A percentile compares a stretch with the other conserved stretches of the same genome.
Conservation (phyloP, 2,113 vertebrate genomes). For the Synchiropus splendidus region DNA sequence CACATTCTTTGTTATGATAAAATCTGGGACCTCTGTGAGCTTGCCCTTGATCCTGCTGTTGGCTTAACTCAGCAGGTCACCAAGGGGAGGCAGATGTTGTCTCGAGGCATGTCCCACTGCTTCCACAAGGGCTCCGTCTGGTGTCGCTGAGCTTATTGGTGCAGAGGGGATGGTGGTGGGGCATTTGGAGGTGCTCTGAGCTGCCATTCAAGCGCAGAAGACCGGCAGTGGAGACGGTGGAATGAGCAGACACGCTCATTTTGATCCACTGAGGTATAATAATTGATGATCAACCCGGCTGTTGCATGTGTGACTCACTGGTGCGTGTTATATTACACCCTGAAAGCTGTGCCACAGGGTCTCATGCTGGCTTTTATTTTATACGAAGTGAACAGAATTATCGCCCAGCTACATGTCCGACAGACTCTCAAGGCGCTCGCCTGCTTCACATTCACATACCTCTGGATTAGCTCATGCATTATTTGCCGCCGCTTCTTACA, state of each 20-base stretch:
- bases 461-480: too few species aligned
- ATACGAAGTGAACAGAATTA: constrained; percentile 25
- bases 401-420: constrained; percentile 2
- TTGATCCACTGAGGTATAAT: constrained; percentile 73
- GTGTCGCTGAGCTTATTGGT: constrained; percentile 62
- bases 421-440: too few species aligned
- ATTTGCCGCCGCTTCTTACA: too few species aligned
- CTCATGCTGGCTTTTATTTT: constrained; percentile 35
- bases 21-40: constrained; percentile 37
- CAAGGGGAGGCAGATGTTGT: constrained; percentile 68
- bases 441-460: too few species aligned
- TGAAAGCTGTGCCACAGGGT: constrained; percentile 42
- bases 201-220: constrained; percentile 33
- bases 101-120: constrained; percentile 59
- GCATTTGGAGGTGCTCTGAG: constrained; percentile 30
- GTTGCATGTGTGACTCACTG: constrained; percentile 64
- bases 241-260: constrained; percentile 60
- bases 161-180: constrained; percentile 36
- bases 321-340: constrained; percentile 48
- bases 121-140: constrained; percentile 37
- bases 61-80: constrained; percentile 60
- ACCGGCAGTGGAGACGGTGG: constrained; percentile 25
- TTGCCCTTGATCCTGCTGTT: constrained; percentile 60
- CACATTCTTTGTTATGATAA: constrained; percentile 52
- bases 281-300: constrained; percentile 74